Conservation (phyloP, 1,140 invertebrate genomes). For the Drosophila tsacasi region DNA sequence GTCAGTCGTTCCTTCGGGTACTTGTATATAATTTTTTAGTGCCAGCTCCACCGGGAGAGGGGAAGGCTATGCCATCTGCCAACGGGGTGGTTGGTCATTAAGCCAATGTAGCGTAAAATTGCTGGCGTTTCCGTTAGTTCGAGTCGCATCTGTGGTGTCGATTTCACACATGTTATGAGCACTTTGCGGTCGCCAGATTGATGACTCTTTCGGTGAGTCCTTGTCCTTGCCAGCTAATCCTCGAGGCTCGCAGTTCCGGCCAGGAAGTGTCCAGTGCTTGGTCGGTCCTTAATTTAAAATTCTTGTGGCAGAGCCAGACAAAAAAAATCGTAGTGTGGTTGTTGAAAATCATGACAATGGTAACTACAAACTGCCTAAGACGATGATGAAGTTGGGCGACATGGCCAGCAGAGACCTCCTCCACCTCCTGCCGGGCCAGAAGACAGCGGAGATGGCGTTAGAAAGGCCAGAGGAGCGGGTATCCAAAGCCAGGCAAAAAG, state of each 20-base stretch:
- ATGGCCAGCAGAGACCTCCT: conserved; percentile 53
- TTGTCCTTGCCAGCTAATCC: conserved; percentile 50
- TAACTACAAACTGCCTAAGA: conserved; percentile 51
- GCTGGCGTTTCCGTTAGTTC: conserved; percentile 55
- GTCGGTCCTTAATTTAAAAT: conserved; percentile 53
- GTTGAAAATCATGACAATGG: conserved; percentile 73
- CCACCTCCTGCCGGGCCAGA: conserved; percentile 20
- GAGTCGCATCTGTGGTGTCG: conserved; percentile 72
- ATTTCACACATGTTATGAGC: conserved; percentile 81
- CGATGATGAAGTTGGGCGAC: conserved; percentile 81
- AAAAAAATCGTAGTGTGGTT: conserved; percentile 39
- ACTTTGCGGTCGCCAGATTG: conserved; percentile 76
- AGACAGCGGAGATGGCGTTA: conserved; percentile 56
- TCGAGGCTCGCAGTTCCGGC: conserved; percentile 49
- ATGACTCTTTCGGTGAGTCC: conserved; percentile 50
- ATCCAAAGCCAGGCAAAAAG: conserved; percentile 68
- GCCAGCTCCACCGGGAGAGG: conserved; percentile 31
- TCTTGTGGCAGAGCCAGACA: conserved; percentile 57
- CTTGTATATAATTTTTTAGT: conserved; percentile 20
- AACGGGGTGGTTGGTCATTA: conserved; percentile 64
- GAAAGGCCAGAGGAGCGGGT: conserved; percentile 54
- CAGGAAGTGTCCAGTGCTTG: conserved; percentile 58
- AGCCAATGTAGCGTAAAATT: conserved; percentile 82
- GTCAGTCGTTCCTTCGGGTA: conserved; percentile 9
- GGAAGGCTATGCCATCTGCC: conserved; percentile 49